These are phyloP conservation scores for Trinorchestia longiramus DNA, from an alignment of 1,140 invertebrate species.

Conservation along the genomic window DNA sequence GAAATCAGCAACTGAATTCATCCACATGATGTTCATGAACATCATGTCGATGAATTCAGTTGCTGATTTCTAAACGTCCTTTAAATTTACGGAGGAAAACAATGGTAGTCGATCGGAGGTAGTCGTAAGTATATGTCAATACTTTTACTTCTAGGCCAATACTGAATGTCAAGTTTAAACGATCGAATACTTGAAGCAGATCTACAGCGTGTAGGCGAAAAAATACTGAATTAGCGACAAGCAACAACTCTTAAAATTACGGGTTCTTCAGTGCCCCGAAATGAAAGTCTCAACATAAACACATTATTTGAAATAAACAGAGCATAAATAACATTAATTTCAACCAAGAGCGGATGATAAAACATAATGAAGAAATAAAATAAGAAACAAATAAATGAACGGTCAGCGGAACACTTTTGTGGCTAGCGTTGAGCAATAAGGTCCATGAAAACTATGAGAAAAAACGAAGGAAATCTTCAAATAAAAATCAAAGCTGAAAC, in stretches of 20 bases:
- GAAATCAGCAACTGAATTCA: too few species aligned
- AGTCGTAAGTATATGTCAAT: too few species aligned
- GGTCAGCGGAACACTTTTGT: neutral
- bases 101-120: too few species aligned
- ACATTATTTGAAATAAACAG: neutral
- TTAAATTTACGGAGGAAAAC: too few species aligned
- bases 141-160: too few species aligned
- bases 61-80: too few species aligned
- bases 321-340: neutral
- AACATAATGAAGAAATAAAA: neutral
- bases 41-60: too few species aligned
- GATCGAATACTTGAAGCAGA: constrained; percentile 23
- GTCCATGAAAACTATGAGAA: neutral
- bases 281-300: neutral
- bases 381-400: neutral
- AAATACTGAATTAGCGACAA: neutral
- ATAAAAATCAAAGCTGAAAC: neutral
- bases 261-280: neutral
- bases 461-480: neutral
- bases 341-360: neutral
- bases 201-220: neutral
- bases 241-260: neutral
- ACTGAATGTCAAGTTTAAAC: neutral
- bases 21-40: too few species aligned
- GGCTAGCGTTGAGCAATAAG: neutral